Base-by-base conservation (phyloP, 2,888 invertebrate genomes). In the Clepsis dumicolana region DNA sequence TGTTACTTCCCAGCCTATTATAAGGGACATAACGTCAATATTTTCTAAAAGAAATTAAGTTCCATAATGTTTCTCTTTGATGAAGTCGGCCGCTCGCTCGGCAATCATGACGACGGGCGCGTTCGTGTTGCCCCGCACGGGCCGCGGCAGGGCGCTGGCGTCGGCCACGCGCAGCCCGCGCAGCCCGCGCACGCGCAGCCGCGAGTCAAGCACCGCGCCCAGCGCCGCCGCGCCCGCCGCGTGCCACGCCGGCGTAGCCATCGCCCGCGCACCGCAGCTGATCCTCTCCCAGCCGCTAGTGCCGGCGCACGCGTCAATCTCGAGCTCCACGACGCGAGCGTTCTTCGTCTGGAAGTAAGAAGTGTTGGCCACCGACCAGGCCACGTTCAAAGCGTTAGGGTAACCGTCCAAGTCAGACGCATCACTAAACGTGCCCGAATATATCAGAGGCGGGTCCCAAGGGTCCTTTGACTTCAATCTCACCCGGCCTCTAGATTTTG, bases 31-130 rank as follows among this genome's bases (percentile, higher is more conserved):
- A n/a, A n/a, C n/a, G n/a, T n/a, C n/a, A n/a, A n/a, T n/a, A n/a
- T n/a, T 32, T 38, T n/a, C 38, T 38, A n/a, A 3, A n/a, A 5
- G 38, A n/a, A 38, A n/a, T 38, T 38, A 29, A 25, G 14, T 32
- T 4, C 32, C 16, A 29, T 29, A 68, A n/a, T 86, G 72, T 32
- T 76, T 70, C 2, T 74, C 69, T 71, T 87, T 89, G 27, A 93
- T 90, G 57, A 85, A 86, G 60, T 86, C 84, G 0, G 85, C 89
- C 0, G 89, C 89, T 71, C 78, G 80, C 74, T 92, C 91, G 0
- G 91, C 91, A 41, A 91, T 83, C 91, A 92, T 92, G 5, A 91
- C 78, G 7, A 89, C 88, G 0, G 90, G 88, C 0, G 91, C 86
- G 68, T 91, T 90, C 4, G 90, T 91, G 72, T 92, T 93, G 0